These are phyloP conservation scores for Notospermus geniculatus DNA, from an alignment of 1,140 invertebrate species.

Conservation along the genomic window DNA sequence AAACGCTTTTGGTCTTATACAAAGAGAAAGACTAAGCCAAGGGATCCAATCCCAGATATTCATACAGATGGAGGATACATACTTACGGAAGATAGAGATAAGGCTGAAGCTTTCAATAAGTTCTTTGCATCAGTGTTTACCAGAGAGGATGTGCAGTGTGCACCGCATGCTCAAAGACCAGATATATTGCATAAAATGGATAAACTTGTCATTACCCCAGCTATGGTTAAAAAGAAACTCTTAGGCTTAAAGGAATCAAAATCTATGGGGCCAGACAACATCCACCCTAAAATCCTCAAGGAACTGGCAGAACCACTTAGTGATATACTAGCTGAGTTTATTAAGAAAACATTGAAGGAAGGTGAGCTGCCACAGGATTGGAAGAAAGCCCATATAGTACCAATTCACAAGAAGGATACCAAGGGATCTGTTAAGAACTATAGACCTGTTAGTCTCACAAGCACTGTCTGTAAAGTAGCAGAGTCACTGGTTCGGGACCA, in stretches of 20 bases:
- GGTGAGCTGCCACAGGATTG: neutral
- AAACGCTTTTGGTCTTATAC: neutral
- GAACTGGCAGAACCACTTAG: neutral
- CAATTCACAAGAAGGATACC: neutral
- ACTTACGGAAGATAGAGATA: neutral
- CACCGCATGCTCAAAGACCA: neutral
- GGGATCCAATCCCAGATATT: neutral
- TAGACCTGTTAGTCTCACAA: neutral
- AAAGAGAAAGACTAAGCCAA: neutral
- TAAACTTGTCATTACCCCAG: neutral
- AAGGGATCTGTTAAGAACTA: neutral
- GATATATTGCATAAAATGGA: neutral
- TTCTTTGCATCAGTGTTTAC: neutral
- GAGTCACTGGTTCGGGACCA: neutral
- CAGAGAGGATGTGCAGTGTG: neutral
- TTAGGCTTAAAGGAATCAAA: neutral
- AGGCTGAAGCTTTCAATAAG: neutral
- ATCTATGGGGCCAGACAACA: constrained; percentile 1
- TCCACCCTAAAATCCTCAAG: neutral
- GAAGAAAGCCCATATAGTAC: neutral
- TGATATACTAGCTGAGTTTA: neutral
- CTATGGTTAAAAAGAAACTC: neutral
- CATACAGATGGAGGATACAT: neutral
- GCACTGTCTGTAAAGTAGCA: neutral
- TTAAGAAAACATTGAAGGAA: constrained; percentile 1